Evolutionary conservation across 2,113 vertebrate genomes (phyloP).

Genomic region (Poeciliopsis retropinna): DNA sequence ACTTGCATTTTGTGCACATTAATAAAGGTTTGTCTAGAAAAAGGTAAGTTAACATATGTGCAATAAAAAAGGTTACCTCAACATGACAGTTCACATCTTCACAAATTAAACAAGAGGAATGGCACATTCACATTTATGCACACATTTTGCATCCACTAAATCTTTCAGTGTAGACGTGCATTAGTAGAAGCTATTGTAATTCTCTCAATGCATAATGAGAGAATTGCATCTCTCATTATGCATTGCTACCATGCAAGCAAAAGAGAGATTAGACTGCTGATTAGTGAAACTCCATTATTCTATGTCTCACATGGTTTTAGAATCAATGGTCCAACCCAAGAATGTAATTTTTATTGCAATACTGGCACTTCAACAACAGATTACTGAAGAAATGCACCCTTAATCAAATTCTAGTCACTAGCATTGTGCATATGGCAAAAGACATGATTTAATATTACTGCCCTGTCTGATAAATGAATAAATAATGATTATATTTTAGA

Average conservation of each 20-base stretch:
- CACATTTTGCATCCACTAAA: background rate
- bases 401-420: background rate
- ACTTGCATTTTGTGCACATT: background rate
- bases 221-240: constrained; percentile 55
- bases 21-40: background rate
- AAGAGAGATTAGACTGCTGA: constrained; percentile 65
- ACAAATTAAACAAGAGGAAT: constrained; percentile 3
- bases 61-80: constrained; percentile 15
- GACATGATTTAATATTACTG: background rate
- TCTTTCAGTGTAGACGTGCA: constrained; percentile 25
- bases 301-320: constrained; percentile 52
- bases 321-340: constrained; percentile 51
- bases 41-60: background rate
- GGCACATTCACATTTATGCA: constrained; percentile 1
- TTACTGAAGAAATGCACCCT: constrained; percentile 12
- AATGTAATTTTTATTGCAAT: constrained; percentile 41
- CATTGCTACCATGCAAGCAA: constrained; percentile 36
- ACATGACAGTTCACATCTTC: constrained; percentile 5
- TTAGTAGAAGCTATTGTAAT: constrained; percentile 35
- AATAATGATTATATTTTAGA: background rate
- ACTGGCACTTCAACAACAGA: constrained; percentile 8
- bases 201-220: no score
- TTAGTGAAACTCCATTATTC: constrained; percentile 60
- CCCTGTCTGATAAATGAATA: background rate
- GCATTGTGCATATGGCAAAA: background rate